Evolutionary conservation across 2,888 invertebrate species (phyloP), one percentile per base, ranked within the genome.

Genomic region (Palloptera scutellata): DNA sequence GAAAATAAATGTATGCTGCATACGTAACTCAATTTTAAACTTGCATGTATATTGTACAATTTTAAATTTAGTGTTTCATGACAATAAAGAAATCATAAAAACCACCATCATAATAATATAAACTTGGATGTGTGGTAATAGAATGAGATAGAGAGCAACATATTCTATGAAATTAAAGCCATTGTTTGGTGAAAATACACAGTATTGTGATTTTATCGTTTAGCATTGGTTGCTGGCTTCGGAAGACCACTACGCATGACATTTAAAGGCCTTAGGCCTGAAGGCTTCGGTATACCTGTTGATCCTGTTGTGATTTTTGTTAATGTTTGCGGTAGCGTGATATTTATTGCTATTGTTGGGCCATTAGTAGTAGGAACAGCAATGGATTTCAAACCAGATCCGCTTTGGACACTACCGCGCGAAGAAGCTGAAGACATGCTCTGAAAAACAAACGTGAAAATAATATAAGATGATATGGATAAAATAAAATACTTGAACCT

Each of bases 351-450:
- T 48, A 53, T 20, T 11, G 69, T 19, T 20, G 17, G 48, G 4
- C n/a, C 67, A 41, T 52, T 66, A 12, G 41, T 48, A 20, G 67
- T 65, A 66, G 57, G 62, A 20, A 61, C 72, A 69, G 48, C 40
- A 30, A 6, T 30, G 2, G 30, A 30, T 30, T 30, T 30, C 8
- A 67, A 53, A 40, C 69, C 65, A 11, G 75, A 76, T 65, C 76
- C 75, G 65, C 76, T 75, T 63, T 79, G 78, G 8, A 78, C 67
- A 75, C 84, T 84, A 43, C 81, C 80, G 55, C 79, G 82, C 10
- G 84, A 84, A 13, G 83, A 84, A 43, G 81, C 81, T 13, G 84
- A 84, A 13, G 84, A 84, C 71, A 83, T 78, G 62, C 83, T 84
- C 84, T 84, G 68, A 1, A 73, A 73, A 12, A n/a, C 13, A 62